A percentile compares a stretch with the other conserved stretches of the same genome.
These are phyloP conservation scores for Mus pahari DNA, from an alignment of 2,113 vertebrate species.

Conservation along the genomic window DNA sequence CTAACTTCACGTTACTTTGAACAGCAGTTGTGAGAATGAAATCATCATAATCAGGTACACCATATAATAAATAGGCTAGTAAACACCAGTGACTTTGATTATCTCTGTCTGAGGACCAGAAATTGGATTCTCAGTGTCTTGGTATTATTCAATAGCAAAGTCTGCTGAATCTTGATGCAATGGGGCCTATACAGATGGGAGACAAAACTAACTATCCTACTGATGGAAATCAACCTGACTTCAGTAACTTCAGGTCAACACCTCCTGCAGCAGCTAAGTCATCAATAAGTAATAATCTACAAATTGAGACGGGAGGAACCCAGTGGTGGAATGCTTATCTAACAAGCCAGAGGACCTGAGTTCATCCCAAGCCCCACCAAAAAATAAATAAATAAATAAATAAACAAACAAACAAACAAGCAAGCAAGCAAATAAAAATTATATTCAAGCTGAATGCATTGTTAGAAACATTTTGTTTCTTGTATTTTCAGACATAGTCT, in stretches of 20 bases:
- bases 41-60: background rate
- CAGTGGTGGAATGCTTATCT: background rate
- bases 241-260: conserved; percentile 50
- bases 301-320: background rate
- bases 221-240: conserved; percentile 6
- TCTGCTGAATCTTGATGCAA: background rate
- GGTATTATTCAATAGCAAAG: background rate
- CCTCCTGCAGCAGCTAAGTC: background rate
- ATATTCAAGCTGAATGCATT: conserved; percentile 13
- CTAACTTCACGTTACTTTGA: conserved; percentile 47
- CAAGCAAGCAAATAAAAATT: background rate
- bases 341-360: background rate
- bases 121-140: background rate
- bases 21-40: conserved; percentile 11
- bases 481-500: background rate
- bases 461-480: conserved; percentile 12
- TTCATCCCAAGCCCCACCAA: background rate
- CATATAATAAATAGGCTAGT: background rate
- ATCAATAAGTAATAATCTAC: conserved; percentile 29
- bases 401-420: background rate
- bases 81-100: conserved; percentile 19
- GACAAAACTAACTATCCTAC: conserved; percentile 13
- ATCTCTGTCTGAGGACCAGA: background rate
- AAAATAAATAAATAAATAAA: background rate
- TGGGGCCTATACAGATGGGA: background rate